Conservation (phyloP, 2,797 vertebrate genomes). For the Rhodeus uyekii region DNA sequence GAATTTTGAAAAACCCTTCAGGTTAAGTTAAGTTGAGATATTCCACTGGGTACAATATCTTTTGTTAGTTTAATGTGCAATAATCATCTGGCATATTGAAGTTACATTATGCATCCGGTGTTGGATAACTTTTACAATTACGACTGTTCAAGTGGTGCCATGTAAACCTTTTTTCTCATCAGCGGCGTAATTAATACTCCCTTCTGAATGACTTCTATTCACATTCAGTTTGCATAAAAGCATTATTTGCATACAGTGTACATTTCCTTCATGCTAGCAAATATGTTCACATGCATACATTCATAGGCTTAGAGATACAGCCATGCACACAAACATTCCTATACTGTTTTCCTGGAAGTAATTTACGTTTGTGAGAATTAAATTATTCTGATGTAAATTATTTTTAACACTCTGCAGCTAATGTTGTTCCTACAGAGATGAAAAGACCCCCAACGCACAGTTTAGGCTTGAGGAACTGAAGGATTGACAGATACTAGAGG, state of each 20-base stretch:
- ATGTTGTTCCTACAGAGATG: not conserved
- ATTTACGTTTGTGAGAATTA: not conserved
- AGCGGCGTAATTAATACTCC: conserved; percentile 14
- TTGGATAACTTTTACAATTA: conserved; percentile 32
- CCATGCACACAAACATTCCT: not conserved
- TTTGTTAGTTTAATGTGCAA: conserved; percentile 4
- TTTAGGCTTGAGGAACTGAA: conserved; percentile 2
- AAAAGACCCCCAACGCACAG: not conserved
- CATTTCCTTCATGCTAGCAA: not conserved
- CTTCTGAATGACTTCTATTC: conserved; percentile 17
- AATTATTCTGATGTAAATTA: not conserved
- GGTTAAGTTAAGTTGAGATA: not conserved
- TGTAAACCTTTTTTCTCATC: not conserved
- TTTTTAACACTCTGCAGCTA: not conserved
- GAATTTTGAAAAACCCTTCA: not conserved
- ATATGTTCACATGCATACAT: not conserved
- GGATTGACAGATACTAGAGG: conserved; percentile 25
- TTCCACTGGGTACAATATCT: conserved; percentile 14
- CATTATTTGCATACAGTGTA: not conserved
- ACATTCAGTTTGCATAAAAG: conserved; percentile 17
- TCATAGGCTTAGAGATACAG: not conserved
- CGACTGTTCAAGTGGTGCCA: not conserved
- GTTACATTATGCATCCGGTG: not conserved
- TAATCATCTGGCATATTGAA: conserved; percentile 13
- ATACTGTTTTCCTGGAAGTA: not conserved